Conservation (phyloP, 2,797 vertebrate genomes). For the Phoebastria nigripes region DNA sequence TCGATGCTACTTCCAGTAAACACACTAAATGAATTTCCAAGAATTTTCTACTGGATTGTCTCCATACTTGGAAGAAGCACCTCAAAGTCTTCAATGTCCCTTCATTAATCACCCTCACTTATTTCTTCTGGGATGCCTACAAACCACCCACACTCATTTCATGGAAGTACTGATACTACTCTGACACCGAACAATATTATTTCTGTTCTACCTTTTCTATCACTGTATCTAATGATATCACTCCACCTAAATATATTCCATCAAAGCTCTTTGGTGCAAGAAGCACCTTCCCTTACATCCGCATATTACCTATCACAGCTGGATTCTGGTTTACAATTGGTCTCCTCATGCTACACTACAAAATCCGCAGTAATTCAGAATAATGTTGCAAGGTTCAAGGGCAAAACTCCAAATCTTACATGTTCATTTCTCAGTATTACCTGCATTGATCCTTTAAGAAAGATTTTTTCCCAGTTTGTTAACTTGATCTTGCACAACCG, state of each 20-base stretch:
- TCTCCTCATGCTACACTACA: neutral
- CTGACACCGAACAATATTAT: neutral
- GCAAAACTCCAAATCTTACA: neutral
- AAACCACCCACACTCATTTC: neutral
- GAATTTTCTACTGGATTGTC: neutral
- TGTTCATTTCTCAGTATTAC: neutral
- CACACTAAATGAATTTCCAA: neutral
- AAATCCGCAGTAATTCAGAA: neutral
- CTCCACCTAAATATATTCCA: neutral
- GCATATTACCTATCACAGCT: neutral
- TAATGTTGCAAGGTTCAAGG: neutral
- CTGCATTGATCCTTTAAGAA: neutral
- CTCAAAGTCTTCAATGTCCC: neutral
- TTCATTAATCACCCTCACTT: neutral
- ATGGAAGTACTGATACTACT: neutral
- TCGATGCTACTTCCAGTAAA: rapidly evolving
- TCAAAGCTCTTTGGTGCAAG: neutral
- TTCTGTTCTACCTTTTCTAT: neutral
- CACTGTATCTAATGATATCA: too few relatives aligned
- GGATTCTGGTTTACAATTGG: neutral
- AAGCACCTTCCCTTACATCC: neutral
- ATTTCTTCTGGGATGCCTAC: neutral
- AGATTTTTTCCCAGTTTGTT: neutral
- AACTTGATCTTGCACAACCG: neutral
- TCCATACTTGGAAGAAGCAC: neutral